These are phyloP conservation scores for Habroteleia sp. DNA, from an alignment of 2,888 invertebrate genomes.

Conservation along the genomic window DNA sequence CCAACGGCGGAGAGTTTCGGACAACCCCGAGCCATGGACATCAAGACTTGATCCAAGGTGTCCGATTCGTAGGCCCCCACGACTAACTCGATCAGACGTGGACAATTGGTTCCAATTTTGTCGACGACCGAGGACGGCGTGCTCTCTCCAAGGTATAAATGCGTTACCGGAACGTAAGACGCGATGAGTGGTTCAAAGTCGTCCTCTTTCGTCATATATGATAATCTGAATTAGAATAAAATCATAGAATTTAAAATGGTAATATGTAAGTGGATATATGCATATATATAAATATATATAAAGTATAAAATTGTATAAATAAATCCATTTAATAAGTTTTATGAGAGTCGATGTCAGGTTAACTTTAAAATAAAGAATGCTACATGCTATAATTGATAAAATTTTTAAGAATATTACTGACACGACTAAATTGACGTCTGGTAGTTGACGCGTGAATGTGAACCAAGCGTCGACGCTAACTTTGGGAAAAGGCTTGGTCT, in stretches of 20 bases:
- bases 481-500: slow-evolving; percentile 70
- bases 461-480: slow-evolving; percentile 74
- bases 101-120: slow-evolving; percentile 73
- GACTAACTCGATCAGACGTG: slow-evolving; percentile 75
- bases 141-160: slow-evolving; percentile 76
- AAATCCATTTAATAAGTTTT: no score
- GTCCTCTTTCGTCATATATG: slow-evolving; percentile 74
- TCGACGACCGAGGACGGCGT: slow-evolving; percentile 71
- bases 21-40: slow-evolving; percentile 73
- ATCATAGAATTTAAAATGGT: neutral
- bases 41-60: slow-evolving; percentile 71
- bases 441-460: slow-evolving; percentile 71
- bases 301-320: no score
- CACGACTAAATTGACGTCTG: slow-evolving; percentile 76
- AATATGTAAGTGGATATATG: neutral
- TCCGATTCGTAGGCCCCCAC: slow-evolving; percentile 74
- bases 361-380: no score
- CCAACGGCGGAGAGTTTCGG: slow-evolving; percentile 74
- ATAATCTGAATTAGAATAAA: slow-evolving; percentile 65
- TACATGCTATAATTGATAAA: no score
- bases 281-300: no score
- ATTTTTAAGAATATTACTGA: slow-evolving; percentile 69
- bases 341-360: no score
- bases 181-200: slow-evolving; percentile 72
- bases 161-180: slow-evolving; percentile 75